These are phyloP conservation scores for Blastobasis adustella DNA, from an alignment of 2,888 invertebrate genomes.

Conservation along the genomic window DNA sequence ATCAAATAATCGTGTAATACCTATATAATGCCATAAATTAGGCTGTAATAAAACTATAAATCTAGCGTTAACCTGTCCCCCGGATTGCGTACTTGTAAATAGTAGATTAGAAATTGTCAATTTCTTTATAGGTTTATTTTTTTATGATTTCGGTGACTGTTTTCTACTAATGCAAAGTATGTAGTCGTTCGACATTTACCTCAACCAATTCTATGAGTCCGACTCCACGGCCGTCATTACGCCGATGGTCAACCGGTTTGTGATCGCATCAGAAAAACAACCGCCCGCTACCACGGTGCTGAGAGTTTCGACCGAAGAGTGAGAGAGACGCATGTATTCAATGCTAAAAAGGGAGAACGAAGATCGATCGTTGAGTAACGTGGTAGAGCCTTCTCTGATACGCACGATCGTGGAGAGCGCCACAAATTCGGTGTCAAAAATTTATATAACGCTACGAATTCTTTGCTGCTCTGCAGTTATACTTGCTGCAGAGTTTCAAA, in stretches of 20 bases:
- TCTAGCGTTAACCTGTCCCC: too few relatives aligned
- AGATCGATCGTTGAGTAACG: conserved; percentile 15
- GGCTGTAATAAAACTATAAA: too few relatives aligned
- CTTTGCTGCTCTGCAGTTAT: conserved; percentile 18
- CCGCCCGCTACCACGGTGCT: conserved; percentile 48
- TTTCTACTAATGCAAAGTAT: conserved; percentile 55
- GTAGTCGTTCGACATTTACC: conserved; percentile 54
- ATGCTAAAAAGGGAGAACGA: background rate
- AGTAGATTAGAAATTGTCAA: too few relatives aligned
- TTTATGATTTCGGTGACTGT: conserved; percentile 11
- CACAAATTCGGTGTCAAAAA: conserved; percentile 58
- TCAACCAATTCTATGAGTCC: conserved; percentile 35
- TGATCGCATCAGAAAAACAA: conserved; percentile 71
- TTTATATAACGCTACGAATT: conserved; percentile 53
- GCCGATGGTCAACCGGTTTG: conserved; percentile 68
- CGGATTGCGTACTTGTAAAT: too few relatives aligned
- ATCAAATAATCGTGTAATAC: too few relatives aligned
- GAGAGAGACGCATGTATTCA: background rate
- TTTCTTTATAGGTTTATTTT: background rate
- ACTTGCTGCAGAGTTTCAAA: too few relatives aligned
- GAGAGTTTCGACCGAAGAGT: background rate
- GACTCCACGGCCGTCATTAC: conserved; percentile 52
- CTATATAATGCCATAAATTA: too few relatives aligned
- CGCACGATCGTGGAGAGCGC: conserved; percentile 47
- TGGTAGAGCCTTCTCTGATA: conserved; percentile 49